Conservation (phyloP, 1,140 invertebrate species). For the Trissolcus basalis region DNA sequence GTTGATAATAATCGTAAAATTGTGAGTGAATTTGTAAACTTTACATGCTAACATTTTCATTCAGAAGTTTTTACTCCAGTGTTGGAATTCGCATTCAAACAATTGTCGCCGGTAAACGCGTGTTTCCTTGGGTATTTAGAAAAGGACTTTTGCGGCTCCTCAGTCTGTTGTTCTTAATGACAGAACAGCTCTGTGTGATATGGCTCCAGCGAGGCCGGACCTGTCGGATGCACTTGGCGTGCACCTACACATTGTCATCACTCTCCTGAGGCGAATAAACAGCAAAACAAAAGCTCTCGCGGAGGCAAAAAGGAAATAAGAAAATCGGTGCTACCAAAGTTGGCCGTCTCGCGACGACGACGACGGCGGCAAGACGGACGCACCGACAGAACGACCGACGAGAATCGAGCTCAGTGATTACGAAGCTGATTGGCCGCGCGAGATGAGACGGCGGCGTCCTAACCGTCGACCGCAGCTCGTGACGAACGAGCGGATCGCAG, state of each 20-base stretch:
- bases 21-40: too few relatives aligned
- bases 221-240: slow-evolving; percentile 9
- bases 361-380: slow-evolving; percentile 63
- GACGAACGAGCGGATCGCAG: slow-evolving; percentile 54
- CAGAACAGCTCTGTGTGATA: slow-evolving; percentile 4
- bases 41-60: too few relatives aligned
- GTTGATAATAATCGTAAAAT: too few relatives aligned
- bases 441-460: slow-evolving; percentile 66
- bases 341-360: slow-evolving; percentile 28
- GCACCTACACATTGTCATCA: slow-evolving; percentile 45
- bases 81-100: background rate
- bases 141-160: slow-evolving; percentile 1
- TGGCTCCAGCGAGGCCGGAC: slow-evolving; percentile 14
- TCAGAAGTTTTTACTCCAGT: background rate
- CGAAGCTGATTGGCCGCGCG: slow-evolving; percentile 64
- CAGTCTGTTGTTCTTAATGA: slow-evolving; percentile 38
- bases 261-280: background rate
- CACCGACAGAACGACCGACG: slow-evolving; percentile 67
- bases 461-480: slow-evolving; percentile 64
- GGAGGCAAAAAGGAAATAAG: slow-evolving; percentile 36
- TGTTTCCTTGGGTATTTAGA: slow-evolving; percentile 6
- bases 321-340: slow-evolving; percentile 51
- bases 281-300: slow-evolving; percentile 21
- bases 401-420: slow-evolving; percentile 65
- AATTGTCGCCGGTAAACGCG: slow-evolving; percentile 8